Evolutionary conservation across 2,888 invertebrate species (phyloP), one percentile per base, ranked within the genome.

Genomic region (Nomada fucata): DNA sequence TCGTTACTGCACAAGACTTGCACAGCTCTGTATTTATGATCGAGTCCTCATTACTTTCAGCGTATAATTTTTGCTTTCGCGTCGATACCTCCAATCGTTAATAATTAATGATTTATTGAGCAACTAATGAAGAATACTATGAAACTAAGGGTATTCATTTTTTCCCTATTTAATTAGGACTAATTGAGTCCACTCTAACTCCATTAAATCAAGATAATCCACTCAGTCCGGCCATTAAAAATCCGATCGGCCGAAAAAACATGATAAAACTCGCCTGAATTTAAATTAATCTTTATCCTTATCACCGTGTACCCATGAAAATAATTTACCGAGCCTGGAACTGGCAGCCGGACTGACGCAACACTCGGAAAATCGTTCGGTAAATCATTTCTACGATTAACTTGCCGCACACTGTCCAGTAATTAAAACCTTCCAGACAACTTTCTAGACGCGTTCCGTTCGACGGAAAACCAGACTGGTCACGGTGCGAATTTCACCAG

Each of bases 361-460:
- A 69, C 20, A 1, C 10, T 3, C 10, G 47, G 60, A 70, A 60
- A 70, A 69, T 69, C n/a, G n/a, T 20, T 36, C 47, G 60, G 29
- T 70, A 50, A 60, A 76, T 72, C 52, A 59, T 76, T 52, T 50
- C 44, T 47, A 20, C 42, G 50, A 77, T 60, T 73, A 52, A 67
- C 52, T 64, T 64, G 23, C n/a, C 72, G 42, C 36, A 36, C 42
- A 5, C 23, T n/a, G 42, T 59, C 60, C 29, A 23, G 52, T 60
- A 60, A 77, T 64, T 71, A 70, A 76, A 57, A 57, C 55, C 36
- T 47, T 29, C 23, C 55, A 42, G 23, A 26, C 59, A 55, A 71
- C 71, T 76, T 76, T 76, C 76, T 76, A 76, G 71, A 55, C 42
- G 20, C 26, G 44, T 47, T 53, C 63, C 26, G 44, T 47, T 53